Evolutionary conservation across 1,140 invertebrate species (phyloP).

Genomic region (Drosophila funebris): DNA sequence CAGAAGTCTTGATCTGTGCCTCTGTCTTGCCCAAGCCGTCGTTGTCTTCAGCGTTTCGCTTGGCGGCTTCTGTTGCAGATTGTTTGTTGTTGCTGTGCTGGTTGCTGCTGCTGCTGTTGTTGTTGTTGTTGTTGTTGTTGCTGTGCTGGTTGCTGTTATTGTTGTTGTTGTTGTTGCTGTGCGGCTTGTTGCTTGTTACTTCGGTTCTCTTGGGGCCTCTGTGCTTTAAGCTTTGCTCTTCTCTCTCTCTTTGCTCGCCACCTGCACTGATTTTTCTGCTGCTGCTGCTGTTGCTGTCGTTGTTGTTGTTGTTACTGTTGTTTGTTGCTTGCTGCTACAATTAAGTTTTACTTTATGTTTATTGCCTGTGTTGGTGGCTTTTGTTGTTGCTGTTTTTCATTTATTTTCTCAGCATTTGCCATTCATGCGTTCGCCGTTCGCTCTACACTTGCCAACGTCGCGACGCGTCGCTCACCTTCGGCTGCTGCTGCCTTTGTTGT

Average conservation of each 20-base stretch:
- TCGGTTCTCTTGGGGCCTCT: constrained; percentile 23
- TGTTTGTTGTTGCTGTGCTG: constrained; percentile 22
- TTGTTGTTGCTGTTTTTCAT: constrained; percentile 25
- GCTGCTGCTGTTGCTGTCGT: constrained; percentile 17
- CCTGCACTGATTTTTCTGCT: constrained; percentile 39
- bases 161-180: constrained; percentile 18
- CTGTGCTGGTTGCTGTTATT: too few species aligned
- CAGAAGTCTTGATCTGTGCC: constrained; percentile 40
- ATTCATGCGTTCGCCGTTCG: constrained; percentile 47
- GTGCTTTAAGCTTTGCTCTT: constrained; percentile 47
- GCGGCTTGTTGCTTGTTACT: constrained; percentile 24
- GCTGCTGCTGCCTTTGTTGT: constrained; percentile 6
- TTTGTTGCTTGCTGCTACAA: constrained; percentile 76
- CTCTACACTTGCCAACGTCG: constrained; percentile 21
- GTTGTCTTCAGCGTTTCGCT: constrained; percentile 56
- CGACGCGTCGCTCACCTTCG: constrained; percentile 74
- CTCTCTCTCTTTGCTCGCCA: constrained; percentile 34
- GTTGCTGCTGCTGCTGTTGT: constrained; percentile 21
- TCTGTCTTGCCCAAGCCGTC: constrained; percentile 63
- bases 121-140: constrained; percentile 1
- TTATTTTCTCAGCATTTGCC: constrained; percentile 54
- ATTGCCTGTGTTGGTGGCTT: constrained; percentile 55
- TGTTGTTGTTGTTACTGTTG: constrained; percentile 19
- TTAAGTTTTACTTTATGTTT: constrained; percentile 82
- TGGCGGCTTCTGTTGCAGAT: constrained; percentile 70